Conservation (phyloP, 2,797 vertebrate species). For the Benthosema pterotum region DNA sequence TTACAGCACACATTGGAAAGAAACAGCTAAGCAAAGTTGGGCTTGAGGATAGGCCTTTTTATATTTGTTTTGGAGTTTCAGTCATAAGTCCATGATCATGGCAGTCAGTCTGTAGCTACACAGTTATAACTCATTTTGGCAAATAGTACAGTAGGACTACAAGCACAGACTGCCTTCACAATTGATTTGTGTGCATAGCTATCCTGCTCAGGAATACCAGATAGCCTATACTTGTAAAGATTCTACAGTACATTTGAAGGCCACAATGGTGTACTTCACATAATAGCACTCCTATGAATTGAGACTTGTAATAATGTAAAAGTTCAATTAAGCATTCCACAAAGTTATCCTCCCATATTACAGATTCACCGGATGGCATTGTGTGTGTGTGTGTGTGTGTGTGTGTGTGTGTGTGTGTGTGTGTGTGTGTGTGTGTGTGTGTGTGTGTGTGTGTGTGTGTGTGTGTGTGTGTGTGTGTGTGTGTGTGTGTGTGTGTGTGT, state of each 20-base stretch:
- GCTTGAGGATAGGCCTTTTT: background rate
- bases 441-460: background rate
- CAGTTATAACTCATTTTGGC: background rate
- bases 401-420: too few species aligned
- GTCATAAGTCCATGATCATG: too few species aligned
- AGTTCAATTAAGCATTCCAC: background rate
- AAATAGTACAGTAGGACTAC: conserved; percentile 5
- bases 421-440: background rate
- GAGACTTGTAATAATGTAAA: conserved; percentile 4
- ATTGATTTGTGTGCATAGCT: too few species aligned
- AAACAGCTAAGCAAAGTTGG: background rate
- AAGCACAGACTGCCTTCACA: background rate
- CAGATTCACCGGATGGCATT: background rate
- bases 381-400: too few species aligned
- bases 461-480: conserved; percentile 10
- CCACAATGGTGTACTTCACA: too few species aligned
- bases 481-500: conserved; percentile 1
- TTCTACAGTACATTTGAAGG: too few species aligned
- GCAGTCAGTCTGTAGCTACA: background rate
- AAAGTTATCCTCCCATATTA: background rate
- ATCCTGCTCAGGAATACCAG: too few species aligned
- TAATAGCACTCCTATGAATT: conserved; percentile 34
- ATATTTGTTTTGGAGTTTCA: background rate
- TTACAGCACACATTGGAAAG: background rate
- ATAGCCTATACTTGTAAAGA: too few species aligned